phyloP scores from a whole-genome alignment of 2,888 invertebrate genomes.

The Protula sp. region DNA sequence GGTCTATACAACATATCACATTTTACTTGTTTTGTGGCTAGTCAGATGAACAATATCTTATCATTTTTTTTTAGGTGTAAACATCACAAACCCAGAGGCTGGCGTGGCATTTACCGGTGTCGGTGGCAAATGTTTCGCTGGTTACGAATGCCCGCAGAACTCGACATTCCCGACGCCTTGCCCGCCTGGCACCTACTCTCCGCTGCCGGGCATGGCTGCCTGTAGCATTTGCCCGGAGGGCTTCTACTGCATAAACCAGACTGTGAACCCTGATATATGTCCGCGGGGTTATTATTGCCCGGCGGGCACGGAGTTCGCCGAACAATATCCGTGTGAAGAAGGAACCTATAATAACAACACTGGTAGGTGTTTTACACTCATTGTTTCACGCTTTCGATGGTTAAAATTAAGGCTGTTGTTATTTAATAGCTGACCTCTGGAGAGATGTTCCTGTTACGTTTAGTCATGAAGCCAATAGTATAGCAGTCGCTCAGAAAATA shows the following conservation, averaged over 20 bases:
- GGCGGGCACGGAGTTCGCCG: slow-evolving; percentile 33
- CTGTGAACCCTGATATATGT: slow-evolving; percentile 35
- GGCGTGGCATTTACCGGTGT: slow-evolving; percentile 33
- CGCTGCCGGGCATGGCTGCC: slow-evolving; percentile 24
- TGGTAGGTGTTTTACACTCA: too few species aligned
- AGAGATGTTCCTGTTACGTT: too few species aligned
- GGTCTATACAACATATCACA: too few species aligned
- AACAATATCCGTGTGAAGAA: slow-evolving; percentile 44
- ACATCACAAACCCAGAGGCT: slow-evolving; percentile 31
- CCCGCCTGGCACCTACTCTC: slow-evolving; percentile 47
- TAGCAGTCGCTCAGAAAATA: too few species aligned
- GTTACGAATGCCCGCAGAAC: slow-evolving; percentile 41
- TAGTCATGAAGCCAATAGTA: too few species aligned
- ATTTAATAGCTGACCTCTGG: too few species aligned
- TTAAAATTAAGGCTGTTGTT: too few species aligned
- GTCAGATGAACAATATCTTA: too few species aligned
- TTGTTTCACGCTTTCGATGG: too few species aligned
- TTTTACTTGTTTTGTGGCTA: too few species aligned
- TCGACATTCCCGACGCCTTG: slow-evolving; percentile 41
- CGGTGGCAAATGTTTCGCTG: slow-evolving; percentile 43
- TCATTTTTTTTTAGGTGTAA: slow-evolving; percentile 41
- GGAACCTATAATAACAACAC: slow-evolving; percentile 48
- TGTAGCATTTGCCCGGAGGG: slow-evolving; percentile 42
- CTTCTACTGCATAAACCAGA: slow-evolving; percentile 43
- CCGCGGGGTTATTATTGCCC: slow-evolving; percentile 47